Percentiles rank a stretch among this genome's conserved stretches.
Conservation (phyloP, 2,797 vertebrate species). For the Spatula clypeata region DNA sequence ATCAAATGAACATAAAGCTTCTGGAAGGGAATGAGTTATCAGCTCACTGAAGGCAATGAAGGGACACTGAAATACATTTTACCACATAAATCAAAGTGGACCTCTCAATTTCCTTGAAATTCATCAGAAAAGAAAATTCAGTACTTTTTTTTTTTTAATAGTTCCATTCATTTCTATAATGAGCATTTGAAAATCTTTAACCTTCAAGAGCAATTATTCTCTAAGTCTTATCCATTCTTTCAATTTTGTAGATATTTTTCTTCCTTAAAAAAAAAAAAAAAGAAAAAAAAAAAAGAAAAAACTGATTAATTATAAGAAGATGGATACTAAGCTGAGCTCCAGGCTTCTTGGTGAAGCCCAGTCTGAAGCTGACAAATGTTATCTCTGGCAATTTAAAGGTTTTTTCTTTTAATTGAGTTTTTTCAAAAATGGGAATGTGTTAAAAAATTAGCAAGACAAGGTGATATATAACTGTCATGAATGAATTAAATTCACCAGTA, state of each 20-base stretch:
- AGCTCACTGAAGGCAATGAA: background rate
- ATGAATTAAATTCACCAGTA: background rate
- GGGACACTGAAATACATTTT: background rate
- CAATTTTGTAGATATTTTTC: conserved; percentile 33
- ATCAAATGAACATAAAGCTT: background rate
- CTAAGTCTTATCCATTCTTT: conserved; percentile 36
- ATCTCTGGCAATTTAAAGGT: conserved; percentile 7
- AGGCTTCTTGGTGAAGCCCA: conserved; percentile 9
- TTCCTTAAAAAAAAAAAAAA: conserved; percentile 12
- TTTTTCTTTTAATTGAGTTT: conserved; percentile 43
- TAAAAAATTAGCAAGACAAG: conserved; percentile 18
- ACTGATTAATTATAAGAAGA: conserved; percentile 65
- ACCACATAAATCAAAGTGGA: background rate
- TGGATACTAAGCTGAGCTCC: conserved; percentile 40
- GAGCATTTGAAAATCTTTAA: conserved; percentile 48
- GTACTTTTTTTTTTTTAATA: background rate
- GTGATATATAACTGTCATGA: background rate
- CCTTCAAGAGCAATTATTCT: conserved; percentile 54
- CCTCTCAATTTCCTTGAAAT: conserved; percentile 42
- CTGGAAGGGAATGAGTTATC: background rate
- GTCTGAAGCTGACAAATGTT: conserved; percentile 52
- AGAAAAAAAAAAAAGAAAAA: background rate
- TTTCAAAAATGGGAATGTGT: background rate
- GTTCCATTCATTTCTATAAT: conserved; percentile 55
- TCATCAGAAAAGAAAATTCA: conserved; percentile 1